phyloP scores from a whole-genome alignment of 1,140 invertebrate species.

The Rhopalosiphum padi region DNA sequence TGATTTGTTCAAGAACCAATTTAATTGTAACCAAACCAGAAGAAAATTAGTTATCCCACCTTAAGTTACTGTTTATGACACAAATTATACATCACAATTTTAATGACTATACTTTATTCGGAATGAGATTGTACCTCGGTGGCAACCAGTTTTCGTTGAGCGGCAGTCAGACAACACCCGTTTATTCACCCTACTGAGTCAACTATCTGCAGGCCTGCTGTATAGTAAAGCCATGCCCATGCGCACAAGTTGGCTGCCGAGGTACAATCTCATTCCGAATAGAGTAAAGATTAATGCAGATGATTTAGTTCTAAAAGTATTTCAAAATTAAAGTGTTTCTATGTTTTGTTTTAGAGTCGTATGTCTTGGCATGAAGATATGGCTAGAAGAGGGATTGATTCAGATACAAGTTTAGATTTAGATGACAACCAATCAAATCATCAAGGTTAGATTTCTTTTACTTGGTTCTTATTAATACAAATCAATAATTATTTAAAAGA shows the following conservation, averaged over 20 bases:
- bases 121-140: no score
- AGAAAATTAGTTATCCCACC: no score
- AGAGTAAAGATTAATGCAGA: background rate
- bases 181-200: no score
- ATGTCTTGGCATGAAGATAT: slow-evolving; percentile 79
- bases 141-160: no score
- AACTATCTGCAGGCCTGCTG: no score
- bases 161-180: no score
- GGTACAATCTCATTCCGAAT: no score
- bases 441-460: slow-evolving; percentile 17
- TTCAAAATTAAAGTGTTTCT: slow-evolving; percentile 61
- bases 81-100: background rate
- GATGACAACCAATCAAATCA: slow-evolving; percentile 53
- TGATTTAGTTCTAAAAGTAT: background rate
- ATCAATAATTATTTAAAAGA: background rate
- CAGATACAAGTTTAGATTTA: slow-evolving; percentile 73
- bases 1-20: background rate
- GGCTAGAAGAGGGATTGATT: slow-evolving; percentile 75
- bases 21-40: background rate
- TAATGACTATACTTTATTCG: background rate
- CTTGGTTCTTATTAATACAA: background rate
- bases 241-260: no score
- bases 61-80: no score
- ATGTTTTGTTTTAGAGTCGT: slow-evolving; percentile 69
- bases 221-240: no score